A percentile compares a stretch with the other conserved stretches of the same genome.
phyloP scores from a whole-genome alignment of 2,797 vertebrate species.

The Acanthopagrus latus region DNA sequence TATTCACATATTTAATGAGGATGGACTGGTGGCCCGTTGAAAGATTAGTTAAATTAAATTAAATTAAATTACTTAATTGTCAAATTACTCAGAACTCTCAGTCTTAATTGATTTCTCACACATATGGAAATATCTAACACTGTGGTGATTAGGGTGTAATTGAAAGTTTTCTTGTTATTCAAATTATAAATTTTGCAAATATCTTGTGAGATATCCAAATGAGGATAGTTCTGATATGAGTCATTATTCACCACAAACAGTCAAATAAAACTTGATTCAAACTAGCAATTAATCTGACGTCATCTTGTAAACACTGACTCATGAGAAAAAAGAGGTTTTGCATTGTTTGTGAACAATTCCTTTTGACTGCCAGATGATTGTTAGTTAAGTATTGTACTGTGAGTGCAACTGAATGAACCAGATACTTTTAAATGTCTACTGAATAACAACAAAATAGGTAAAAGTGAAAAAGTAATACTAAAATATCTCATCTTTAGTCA shows the following conservation, averaged over 20 bases:
- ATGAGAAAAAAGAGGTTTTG: neutral
- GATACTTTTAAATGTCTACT: neutral
- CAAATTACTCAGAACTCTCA: neutral
- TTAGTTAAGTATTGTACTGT: no score
- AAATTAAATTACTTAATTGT: neutral
- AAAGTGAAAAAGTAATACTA: neutral
- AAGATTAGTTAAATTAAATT: neutral
- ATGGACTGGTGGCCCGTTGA: no score
- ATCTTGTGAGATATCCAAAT: neutral
- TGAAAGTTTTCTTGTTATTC: neutral
- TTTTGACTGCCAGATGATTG: neutral
- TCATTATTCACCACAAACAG: neutral
- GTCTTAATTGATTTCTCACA: neutral
- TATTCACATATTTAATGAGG: neutral
- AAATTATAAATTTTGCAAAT: neutral
- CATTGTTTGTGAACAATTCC: neutral
- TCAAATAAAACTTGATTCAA: neutral
- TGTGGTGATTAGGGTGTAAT: neutral
- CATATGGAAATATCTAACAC: neutral
- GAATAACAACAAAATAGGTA: neutral
- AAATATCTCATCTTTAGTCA: neutral
- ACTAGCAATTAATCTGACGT: neutral
- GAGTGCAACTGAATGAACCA: neutral
- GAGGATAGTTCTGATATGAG: neutral
- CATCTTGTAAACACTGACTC: neutral